Evolutionary conservation across 2,888 invertebrate genomes (phyloP).

Genomic region (Euphydryas editha): DNA sequence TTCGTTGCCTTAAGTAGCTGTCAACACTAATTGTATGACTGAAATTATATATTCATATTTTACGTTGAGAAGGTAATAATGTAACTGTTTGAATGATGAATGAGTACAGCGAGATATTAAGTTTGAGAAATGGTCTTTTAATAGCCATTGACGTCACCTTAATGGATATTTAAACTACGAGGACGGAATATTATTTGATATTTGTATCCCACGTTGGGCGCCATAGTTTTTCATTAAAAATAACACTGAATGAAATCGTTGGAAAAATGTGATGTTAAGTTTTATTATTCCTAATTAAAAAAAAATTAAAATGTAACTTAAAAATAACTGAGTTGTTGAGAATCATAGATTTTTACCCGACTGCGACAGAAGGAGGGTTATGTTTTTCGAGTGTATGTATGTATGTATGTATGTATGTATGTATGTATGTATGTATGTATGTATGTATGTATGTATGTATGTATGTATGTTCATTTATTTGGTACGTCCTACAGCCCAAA

Average conservation of each 20-base stretch:
- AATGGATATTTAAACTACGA: conserved; percentile 11
- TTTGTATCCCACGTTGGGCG: not conserved
- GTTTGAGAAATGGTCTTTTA: conserved; percentile 2
- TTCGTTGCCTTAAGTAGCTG: conserved; percentile 21
- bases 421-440: no score
- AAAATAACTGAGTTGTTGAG: not conserved
- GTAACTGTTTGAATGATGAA: conserved; percentile 17
- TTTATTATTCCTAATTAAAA: not conserved
- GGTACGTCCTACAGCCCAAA: no score
- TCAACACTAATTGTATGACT: conserved; percentile 21
- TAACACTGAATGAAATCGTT: not conserved
- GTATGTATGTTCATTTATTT: no score
- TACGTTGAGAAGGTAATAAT: conserved; percentile 11
- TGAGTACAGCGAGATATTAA: not conserved
- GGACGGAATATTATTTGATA: not conserved
- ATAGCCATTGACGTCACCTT: conserved; percentile 1
- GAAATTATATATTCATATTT: conserved; percentile 21
- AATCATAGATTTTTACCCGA: not conserved
- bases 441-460: no score
- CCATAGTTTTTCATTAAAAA: not conserved
- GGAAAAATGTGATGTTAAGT: not conserved
- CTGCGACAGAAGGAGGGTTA: no score
- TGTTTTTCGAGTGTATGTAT: no score
- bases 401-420: no score
- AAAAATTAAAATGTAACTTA: not conserved